Evolutionary conservation across 2,888 invertebrate species (phyloP).

Genomic region (Eristalis tenax): DNA sequence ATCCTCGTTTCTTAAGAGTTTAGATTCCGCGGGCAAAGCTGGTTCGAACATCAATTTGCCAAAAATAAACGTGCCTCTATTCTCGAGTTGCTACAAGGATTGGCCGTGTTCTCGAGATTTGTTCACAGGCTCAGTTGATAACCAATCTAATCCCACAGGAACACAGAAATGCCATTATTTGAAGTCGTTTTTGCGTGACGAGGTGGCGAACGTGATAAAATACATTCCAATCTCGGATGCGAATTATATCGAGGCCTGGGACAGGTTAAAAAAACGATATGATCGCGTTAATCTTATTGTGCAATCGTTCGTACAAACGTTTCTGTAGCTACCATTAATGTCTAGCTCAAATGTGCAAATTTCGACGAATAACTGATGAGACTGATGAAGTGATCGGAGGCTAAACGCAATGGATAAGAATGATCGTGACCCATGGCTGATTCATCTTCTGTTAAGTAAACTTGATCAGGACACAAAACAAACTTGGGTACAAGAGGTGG

Average conservation of each 20-base stretch:
- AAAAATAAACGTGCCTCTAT: conserved; percentile 32
- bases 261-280: conserved; percentile 46
- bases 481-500: no score
- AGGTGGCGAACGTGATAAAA: conserved; percentile 52
- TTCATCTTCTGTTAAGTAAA: no score
- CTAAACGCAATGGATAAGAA: no score
- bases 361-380: background rate
- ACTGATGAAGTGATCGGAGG: no score
- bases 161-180: conserved; percentile 62
- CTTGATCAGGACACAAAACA: no score
- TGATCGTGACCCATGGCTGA: no score
- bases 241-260: no score
- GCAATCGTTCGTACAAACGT: no score
- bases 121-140: conserved; percentile 54
- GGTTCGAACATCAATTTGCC: background rate
- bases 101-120: conserved; percentile 66
- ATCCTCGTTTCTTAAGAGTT: no score
- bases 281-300: background rate
- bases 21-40: no score
- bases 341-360: no score
- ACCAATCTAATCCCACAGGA: conserved; percentile 30
- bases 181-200: conserved; percentile 48
- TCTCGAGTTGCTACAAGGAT: conserved; percentile 57
- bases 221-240: conserved; percentile 60
- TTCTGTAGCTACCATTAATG: no score